Evolutionary conservation across 2,113 vertebrate genomes (phyloP), one percentile per base, ranked within the genome.

Genomic region (Percina caprodes): DNA sequence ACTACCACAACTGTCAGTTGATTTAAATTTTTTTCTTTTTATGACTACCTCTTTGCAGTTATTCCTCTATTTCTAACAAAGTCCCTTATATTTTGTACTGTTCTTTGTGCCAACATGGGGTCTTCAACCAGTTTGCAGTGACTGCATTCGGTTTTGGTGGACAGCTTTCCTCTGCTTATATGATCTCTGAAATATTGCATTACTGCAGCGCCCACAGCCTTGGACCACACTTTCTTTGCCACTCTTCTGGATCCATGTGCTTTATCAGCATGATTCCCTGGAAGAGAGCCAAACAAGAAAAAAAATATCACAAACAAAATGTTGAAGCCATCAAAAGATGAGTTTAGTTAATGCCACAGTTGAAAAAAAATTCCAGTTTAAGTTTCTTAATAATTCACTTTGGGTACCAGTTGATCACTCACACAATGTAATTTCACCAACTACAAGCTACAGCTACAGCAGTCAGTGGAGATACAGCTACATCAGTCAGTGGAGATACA

Each of bases 171-270:
- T n/a, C 52, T 73, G 33, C 3, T 3, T 46, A 74, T 74, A 23
- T 81, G 79, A 18, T n/a, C 9, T 52, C 4, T 74, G 33, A 80
- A 80, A 52, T 74, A 45, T 3, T 23, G 12, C 52, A 80, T 67
- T 15, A 74, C 69, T 19, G 70, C 78, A 60, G 30, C 3, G 45
- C 68, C 45, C 15, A 74, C 62, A 26, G 54, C 54, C 23, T 51
- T 52, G 0, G 55, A 69, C 71, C 78, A 83, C 8, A 21, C 18
- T 51, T 51, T 82, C 39, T 82, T 70, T 21, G 48, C 48, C 14
- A 24, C 10, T 49, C 78, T 80, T 67, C 42, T 59, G 16, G 42
- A 16, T 18, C 7, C 30, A 33, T 33, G 30, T 33, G 3, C 30
- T 33, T 33, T 33, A 33, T 33, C 14, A n/a, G 61, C 70, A 69